Evolutionary conservation across 2,888 invertebrate genomes (phyloP), one percentile per base, ranked within the genome.

Genomic region (Subacronicta megacephala): DNA sequence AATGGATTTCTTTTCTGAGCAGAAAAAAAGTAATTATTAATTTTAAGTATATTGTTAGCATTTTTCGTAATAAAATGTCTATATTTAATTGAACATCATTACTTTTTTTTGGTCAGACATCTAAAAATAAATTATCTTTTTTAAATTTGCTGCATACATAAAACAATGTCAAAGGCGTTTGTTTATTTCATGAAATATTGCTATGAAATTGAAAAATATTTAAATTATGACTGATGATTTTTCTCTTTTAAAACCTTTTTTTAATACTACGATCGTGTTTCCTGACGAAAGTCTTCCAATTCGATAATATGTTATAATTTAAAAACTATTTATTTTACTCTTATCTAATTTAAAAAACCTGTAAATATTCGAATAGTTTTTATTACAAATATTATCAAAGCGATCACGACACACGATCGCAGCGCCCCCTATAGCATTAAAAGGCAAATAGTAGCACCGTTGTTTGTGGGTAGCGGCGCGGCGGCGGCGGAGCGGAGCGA

Each of bases 381-480:
- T 52, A 13, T 67, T 62, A 65, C 49, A 59, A 68, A 51, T 56
- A 60, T 55, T 64, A 52, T 61, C 62, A 58, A 38, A 23, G n/a
- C 36, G 58, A 59, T 69, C 70, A 68, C 49, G 57, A 65, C 3
- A 65, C 66, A 75, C 61, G 59, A 47, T 52, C 35, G 64, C 47
- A 16, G 23, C 54, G 59, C 57, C 36, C 40, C 47, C 26, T 71
- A 38, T 60, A 70, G 65, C 68, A 29, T 47, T 49, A 53, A 69
- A 53, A 64, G 61, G 61, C 49, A 70, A 57, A 60, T 71, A 65
- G 68, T 73, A 63, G 65, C 76, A 35, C 18, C 73, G 55, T 76
- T 80, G 70, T 78, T 68, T 75, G 75, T 77, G 76, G 73, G 62
- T 72, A 72, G 72, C 74, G 69, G 68, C 17, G 64, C 68, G 53